These are phyloP conservation scores for Globia sparganii DNA, from an alignment of 2,888 invertebrate species.

Conservation along the genomic window DNA sequence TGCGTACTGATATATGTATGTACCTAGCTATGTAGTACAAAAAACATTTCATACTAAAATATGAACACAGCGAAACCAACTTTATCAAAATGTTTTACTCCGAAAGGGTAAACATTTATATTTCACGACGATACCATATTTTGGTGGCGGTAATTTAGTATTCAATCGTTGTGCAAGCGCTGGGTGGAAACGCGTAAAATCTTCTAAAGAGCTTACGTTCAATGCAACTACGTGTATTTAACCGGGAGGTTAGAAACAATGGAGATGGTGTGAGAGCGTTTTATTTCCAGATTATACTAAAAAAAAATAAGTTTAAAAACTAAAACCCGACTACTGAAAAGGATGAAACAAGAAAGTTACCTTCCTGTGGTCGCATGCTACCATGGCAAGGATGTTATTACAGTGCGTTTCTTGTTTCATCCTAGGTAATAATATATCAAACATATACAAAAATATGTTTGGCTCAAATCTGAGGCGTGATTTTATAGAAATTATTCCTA, in stretches of 20 bases:
- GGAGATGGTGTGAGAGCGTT: neutral
- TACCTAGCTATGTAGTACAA: slow-evolving; percentile 2
- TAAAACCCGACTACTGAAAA: too few species aligned
- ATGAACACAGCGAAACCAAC: slow-evolving; percentile 37
- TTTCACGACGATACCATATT: slow-evolving; percentile 55
- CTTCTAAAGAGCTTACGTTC: slow-evolving; percentile 47
- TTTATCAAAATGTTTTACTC: slow-evolving; percentile 55
- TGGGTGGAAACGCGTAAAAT: slow-evolving; percentile 38
- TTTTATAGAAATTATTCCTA: too few species aligned
- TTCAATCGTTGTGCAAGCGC: slow-evolving; percentile 53
- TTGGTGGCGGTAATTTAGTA: slow-evolving; percentile 53
- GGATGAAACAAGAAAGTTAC: too few species aligned
- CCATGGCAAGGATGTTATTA: too few species aligned
- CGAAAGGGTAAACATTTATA: slow-evolving; percentile 54
- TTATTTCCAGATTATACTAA: neutral
- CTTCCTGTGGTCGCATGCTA: too few species aligned
- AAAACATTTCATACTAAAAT: slow-evolving; percentile 46
- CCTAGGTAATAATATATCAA: too few species aligned
- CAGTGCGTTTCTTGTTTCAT: too few species aligned
- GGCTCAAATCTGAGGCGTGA: too few species aligned
- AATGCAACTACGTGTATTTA: slow-evolving; percentile 47
- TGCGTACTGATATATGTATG: neutral
- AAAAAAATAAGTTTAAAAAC: too few species aligned
- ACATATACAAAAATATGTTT: too few species aligned
- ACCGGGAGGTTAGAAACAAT: slow-evolving; percentile 6